Conservation (phyloP, 2,888 invertebrate species). For the Eupeodes latifasciatus region DNA sequence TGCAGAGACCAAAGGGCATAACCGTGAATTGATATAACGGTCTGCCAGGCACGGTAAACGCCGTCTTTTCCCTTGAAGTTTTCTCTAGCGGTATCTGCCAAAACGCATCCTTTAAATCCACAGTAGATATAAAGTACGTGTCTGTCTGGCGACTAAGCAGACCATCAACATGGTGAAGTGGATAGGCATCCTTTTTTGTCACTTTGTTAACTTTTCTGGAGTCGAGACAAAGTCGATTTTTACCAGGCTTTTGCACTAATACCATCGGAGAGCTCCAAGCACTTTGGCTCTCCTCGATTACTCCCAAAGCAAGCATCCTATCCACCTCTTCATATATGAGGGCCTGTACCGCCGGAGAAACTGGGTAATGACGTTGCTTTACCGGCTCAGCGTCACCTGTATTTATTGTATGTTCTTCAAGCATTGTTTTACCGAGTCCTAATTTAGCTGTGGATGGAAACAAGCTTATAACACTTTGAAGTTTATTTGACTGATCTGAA, state of each 20-base stretch:
- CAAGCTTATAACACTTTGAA: slow-evolving; percentile 13
- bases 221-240: neutral
- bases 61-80: too few species aligned
- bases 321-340: neutral
- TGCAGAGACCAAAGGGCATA: too few species aligned
- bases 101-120: too few species aligned
- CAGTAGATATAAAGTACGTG: too few species aligned
- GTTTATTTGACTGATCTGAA: neutral
- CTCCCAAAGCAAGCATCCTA: neutral
- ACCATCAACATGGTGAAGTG: neutral
- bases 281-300: neutral
- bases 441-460: slow-evolving; percentile 11
- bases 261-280: neutral
- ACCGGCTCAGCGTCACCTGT: neutral
- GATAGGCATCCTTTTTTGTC: neutral
- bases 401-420: neutral
- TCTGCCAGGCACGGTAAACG: too few species aligned
- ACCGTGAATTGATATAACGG: too few species aligned
- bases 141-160: too few species aligned
- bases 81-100: too few species aligned
- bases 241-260: neutral
- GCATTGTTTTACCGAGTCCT: neutral
- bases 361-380: neutral
- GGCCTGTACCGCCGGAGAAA: neutral
- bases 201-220: neutral